Evolutionary conservation across 2,888 invertebrate genomes (phyloP), one percentile per base, ranked within the genome.

Genomic region (Dendrolimus pini): DNA sequence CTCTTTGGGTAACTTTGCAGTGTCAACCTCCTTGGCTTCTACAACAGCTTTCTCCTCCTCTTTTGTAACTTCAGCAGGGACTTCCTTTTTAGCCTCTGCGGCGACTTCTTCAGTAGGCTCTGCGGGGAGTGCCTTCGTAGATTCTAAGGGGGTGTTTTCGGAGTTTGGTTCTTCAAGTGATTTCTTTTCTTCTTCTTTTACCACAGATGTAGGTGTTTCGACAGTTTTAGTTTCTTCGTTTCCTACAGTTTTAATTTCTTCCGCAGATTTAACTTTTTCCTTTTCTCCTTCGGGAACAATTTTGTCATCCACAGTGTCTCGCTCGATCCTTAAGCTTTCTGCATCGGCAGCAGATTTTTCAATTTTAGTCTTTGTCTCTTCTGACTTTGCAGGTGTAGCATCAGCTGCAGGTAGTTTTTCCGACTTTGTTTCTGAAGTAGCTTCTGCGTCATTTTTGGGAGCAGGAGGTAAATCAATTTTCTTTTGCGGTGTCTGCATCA

Each of bases 231-330:
- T 30, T 30, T 30, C 18, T 18, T 18, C 3, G 2, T 18, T 30
- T 30, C 3, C 30, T 30, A 30, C 6, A 30, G 18, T 18, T 18
- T 18, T 18, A 18, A 30, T 30, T 30, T 30, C 30, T 3, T 30
- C 30, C 30, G 3, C 30, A 30, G 55, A 10, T 56, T 60, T 54
- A 9, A 54, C 41, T 55, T 42, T 30, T 53, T 62, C 64, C 59
- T 70, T 66, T 61, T 66, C 68, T 9, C 69, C 56, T 62, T 68
- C 66, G 6, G 55, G 59, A 18, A 55, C 56, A 54, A 55, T 58
- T 55, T 62, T 57, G 57, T 81, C 85, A 58, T 80, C 82, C 41
- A 82, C 77, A 8, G 87, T 83, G 56, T 85, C 89, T 53, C 90
- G 85, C 14, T 86, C 76, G 59, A 88, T 83, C 52, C 87, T 75